Percentiles rank a stretch among this genome's conserved stretches.
Conservation (phyloP, 2,888 invertebrate genomes). For the Eurois occulta region DNA sequence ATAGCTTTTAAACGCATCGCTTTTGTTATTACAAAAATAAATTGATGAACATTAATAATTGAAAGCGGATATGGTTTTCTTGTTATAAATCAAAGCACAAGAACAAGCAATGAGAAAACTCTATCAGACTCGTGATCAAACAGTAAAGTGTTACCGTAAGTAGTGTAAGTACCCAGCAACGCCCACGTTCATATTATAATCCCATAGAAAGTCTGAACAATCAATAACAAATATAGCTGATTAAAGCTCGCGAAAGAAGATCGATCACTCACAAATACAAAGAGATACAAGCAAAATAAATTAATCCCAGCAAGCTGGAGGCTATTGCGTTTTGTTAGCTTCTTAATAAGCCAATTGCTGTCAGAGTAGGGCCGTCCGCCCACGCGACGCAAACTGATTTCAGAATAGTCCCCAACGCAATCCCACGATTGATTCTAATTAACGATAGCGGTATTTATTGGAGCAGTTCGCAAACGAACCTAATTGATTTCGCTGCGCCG, state of each 20-base stretch:
- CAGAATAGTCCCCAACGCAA: conserved; percentile 85
- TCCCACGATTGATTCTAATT: conserved; percentile 90
- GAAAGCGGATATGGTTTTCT: conserved; percentile 25
- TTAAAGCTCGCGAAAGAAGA: conserved; percentile 68
- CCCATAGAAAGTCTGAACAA: conserved; percentile 37
- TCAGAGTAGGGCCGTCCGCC: conserved; percentile 79
- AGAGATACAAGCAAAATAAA: conserved; percentile 75
- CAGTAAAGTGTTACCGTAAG: not conserved
- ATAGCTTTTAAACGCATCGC: conserved; percentile 5
- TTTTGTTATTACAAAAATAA: conserved; percentile 38
- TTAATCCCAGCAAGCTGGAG: conserved; percentile 75
- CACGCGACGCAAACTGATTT: conserved; percentile 83
- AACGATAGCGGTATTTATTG: conserved; percentile 90
- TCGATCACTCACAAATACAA: conserved; percentile 74
- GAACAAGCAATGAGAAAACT: conserved; percentile 11
- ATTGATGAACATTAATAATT: conserved; percentile 35
- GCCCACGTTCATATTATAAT: conserved; percentile 35
- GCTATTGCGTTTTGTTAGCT: conserved; percentile 82
- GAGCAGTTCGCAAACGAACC: conserved; percentile 87
- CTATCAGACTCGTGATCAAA: conserved; percentile 6
- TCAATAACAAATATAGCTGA: conserved; percentile 60
- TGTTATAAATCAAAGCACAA: conserved; percentile 15
- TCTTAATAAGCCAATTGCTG: conserved; percentile 87
- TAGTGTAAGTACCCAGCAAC: not conserved
- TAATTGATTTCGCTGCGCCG: conserved; percentile 87